Evolutionary conservation across 2,113 vertebrate genomes (phyloP).

Genomic region (Gadus chalcogrammus): DNA sequence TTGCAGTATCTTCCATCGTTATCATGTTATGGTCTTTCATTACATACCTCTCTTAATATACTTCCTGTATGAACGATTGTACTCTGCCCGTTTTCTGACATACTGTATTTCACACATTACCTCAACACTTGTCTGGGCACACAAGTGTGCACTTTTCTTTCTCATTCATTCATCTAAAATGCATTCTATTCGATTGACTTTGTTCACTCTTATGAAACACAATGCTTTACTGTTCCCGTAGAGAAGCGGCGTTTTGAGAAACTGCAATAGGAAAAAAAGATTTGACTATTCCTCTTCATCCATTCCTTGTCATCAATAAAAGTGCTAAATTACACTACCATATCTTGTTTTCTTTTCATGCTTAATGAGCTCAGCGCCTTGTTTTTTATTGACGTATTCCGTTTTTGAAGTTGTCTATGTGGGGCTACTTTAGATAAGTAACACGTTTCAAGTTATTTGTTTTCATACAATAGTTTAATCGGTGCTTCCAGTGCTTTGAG

Average conservation of each 20-base stretch:
- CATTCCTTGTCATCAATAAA: slow-evolving; percentile 68
- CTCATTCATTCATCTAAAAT: slow-evolving; percentile 19
- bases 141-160: slow-evolving; percentile 60
- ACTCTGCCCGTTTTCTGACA: slow-evolving; percentile 65
- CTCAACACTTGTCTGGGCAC: slow-evolving; percentile 70
- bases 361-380: not conserved
- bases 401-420: not conserved
- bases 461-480: too few species aligned
- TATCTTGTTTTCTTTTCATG: not conserved
- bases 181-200: not conserved
- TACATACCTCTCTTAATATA: slow-evolving; percentile 45
- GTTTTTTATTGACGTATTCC: too few species aligned
- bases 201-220: not conserved
- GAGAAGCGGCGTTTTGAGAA: slow-evolving; percentile 45
- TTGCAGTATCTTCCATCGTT: slow-evolving; percentile 24
- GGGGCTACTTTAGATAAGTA: too few species aligned
- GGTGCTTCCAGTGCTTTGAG: too few species aligned
- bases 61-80: slow-evolving; percentile 69
- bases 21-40: slow-evolving; percentile 22
- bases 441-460: too few species aligned
- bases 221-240: slow-evolving; percentile 2
- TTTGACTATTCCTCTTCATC: slow-evolving; percentile 57
- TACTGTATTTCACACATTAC: slow-evolving; percentile 73
- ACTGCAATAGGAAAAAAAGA: slow-evolving; percentile 58
- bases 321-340: slow-evolving; percentile 50